Base-by-base conservation (phyloP, 2,797 vertebrate species). In the Tachyglossus aculeatus region DNA sequence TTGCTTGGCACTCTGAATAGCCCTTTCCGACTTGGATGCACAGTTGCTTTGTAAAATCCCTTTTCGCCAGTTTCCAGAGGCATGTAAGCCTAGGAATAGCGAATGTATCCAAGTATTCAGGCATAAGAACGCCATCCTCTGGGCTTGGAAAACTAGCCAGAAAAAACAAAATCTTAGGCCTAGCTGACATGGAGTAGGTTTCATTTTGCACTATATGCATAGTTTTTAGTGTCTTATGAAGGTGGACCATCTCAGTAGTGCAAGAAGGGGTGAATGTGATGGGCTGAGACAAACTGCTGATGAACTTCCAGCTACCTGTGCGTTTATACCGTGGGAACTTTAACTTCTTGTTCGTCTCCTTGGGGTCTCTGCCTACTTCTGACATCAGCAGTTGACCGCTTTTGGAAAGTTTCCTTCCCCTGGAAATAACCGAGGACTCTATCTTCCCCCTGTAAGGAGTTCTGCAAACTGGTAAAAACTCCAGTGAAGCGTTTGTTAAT, bases 41-140 rank as follows among this genome's bases (percentile, higher is more conserved):
- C 52, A 74, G 39, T 53, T 76, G 80, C 85, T 75, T 64, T 76
- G 65, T 43, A 61, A 68, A 57, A 55, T 70, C 54, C 77, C 80
- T n/a, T n/a, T 25, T n/a, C 60, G 7, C 71, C 78, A 64, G 15
- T 58, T 36, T 78, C 73, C 52, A 36, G 11, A 50, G 56, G 43
- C 66, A 38, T 22, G 37, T 24, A 44, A 39, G 8, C 63, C 55
- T 43, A 21, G 45, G 74, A 40, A 6, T 37, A 2, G 27, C 3
- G 7, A 52, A 70, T 22, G 45, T 39, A 62, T 25, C 45, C 43
- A 1, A 0, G 43, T 38, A 22, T 33, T 37, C 5, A 1, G 24
- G 24, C 50, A 32, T 47, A 7, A 6, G 33, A 48, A 41, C 22
- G 48, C 32, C 22, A 43, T 38, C 8, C 40, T 34, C 40, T 53